Percentiles rank a stretch among this genome's conserved stretches.
Evolutionary conservation across 2,797 vertebrate species (phyloP).

Genomic region (Sebastes variabilis): DNA sequence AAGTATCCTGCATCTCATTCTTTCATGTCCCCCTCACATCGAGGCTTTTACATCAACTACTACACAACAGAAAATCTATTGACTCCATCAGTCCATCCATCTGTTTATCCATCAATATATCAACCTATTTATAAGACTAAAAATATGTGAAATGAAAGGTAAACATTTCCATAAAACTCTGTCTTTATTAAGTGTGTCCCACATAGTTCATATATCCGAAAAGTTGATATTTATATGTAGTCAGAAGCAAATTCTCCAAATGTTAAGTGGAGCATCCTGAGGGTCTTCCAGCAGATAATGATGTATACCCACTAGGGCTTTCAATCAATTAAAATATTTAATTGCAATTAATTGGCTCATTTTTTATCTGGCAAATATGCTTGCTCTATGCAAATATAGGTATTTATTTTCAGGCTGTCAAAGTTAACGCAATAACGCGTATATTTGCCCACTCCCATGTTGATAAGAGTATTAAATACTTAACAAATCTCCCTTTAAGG

Average conservation of each 20-base stretch:
- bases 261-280: background rate
- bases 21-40: background rate
- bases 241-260: background rate
- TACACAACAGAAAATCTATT: background rate
- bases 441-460: no score
- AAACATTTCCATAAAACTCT: background rate
- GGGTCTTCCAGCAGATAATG: background rate
- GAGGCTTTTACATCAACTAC: background rate
- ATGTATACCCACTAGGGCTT: background rate
- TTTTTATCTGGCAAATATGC: no score
- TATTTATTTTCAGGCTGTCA: no score
- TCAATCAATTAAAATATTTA: no score
- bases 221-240: background rate
- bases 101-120: background rate
- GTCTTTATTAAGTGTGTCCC: background rate
- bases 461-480: no score
- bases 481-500: no score
- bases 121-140: background rate
- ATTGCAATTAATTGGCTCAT: no score
- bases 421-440: no score
- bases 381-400: no score
- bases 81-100: background rate
- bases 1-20: background rate
- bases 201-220: background rate
- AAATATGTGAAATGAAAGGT: background rate